Percentiles rank a stretch among this genome's conserved stretches.
These are phyloP conservation scores for Anoura caudifer DNA, from an alignment of 2,113 vertebrate genomes.

Conservation along the genomic window DNA sequence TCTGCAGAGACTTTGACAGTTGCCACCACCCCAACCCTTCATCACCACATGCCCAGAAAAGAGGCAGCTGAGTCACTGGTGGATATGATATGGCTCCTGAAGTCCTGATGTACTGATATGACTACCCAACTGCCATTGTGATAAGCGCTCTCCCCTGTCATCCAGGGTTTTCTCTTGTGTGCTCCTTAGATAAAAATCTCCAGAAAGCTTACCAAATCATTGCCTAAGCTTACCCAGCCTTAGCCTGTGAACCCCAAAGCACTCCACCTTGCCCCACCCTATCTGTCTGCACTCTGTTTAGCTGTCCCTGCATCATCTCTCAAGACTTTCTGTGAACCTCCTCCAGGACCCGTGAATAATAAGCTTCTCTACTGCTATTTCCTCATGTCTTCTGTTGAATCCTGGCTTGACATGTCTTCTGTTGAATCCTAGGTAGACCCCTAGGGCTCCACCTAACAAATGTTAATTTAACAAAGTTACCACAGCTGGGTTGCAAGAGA, in stretches of 20 bases:
- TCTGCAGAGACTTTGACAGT: not conserved
- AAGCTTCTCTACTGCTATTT: not conserved
- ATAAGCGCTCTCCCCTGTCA: not conserved
- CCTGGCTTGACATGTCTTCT: not conserved
- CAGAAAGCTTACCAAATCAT: not conserved
- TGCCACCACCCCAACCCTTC: not conserved
- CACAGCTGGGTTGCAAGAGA: not conserved
- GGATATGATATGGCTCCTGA: not conserved
- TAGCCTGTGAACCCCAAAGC: not conserved
- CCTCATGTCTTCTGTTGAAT: not conserved
- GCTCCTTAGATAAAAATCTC: not conserved
- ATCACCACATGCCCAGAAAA: not conserved
- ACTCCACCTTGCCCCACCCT: not conserved
- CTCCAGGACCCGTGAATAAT: not conserved
- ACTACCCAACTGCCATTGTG: not conserved
- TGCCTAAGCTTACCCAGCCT: not conserved
- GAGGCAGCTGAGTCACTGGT: not conserved
- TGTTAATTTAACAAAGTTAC: no score
- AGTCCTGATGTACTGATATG: not conserved
- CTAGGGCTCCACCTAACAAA: no score
- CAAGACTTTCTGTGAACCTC: not conserved
- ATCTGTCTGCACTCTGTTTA: not conserved
- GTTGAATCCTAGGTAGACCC: not conserved
- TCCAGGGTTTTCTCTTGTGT: not conserved
- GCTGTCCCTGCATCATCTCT: not conserved